Evolutionary conservation across 2,797 vertebrate species (phyloP).

Genomic region (Hoplostethus atlanticus): DNA sequence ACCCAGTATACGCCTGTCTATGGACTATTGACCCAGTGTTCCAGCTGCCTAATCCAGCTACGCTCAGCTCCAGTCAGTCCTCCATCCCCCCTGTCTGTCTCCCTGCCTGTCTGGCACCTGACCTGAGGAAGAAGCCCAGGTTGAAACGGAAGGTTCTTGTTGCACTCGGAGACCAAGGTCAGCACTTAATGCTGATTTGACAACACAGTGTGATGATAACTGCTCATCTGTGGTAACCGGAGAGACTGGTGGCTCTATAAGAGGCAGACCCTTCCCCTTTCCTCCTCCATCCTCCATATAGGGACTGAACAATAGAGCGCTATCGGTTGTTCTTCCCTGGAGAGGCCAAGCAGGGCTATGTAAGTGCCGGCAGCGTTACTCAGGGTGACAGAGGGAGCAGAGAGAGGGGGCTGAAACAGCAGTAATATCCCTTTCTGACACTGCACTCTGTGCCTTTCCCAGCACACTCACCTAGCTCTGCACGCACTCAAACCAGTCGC

Average conservation of each 20-base stretch:
- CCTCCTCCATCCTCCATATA: constrained; percentile 26
- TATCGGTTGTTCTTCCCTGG: constrained; percentile 53
- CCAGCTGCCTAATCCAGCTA: constrained; percentile 53
- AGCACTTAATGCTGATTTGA: constrained; percentile 74
- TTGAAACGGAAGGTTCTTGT: constrained; percentile 71
- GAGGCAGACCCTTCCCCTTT: constrained; percentile 24
- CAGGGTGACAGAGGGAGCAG: constrained; percentile 55
- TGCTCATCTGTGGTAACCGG: constrained; percentile 61
- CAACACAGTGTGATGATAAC: constrained; percentile 58
- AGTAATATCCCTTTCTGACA: constrained; percentile 73
- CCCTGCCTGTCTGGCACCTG: constrained; percentile 48
- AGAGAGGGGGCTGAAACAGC: constrained; percentile 80
- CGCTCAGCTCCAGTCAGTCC: constrained; percentile 59
- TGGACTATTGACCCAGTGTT: constrained; percentile 75
- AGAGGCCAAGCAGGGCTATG: constrained; percentile 53
- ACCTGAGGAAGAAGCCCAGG: constrained; percentile 68
- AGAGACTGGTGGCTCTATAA: constrained; percentile 34
- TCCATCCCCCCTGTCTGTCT: constrained; percentile 51
- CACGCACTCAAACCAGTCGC: constrained; percentile 47
- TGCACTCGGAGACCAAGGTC: constrained; percentile 80
- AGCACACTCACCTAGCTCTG: constrained; percentile 52
- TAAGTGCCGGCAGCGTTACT: constrained; percentile 68
- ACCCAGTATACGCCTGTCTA: constrained; percentile 70
- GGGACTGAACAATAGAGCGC: constrained; percentile 35
- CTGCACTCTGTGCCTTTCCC: constrained; percentile 63